Base-by-base conservation (phyloP, 2,888 invertebrate species). In the Calephelis perditalis region DNA sequence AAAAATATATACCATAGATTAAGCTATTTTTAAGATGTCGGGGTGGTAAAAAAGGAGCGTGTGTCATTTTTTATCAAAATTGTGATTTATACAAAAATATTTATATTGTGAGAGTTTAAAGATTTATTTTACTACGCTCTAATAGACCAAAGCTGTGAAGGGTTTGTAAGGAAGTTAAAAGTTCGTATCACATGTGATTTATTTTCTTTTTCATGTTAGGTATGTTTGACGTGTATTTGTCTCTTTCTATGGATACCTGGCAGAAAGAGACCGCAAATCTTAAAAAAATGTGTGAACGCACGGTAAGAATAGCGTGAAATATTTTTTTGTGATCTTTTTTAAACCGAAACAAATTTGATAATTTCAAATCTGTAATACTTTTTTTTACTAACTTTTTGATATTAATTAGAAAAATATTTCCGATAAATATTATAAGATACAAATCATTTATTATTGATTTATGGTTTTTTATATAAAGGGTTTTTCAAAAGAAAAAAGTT, bases 71-170 rank as follows among this genome's bases (percentile, higher is more conserved):
- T 52, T 52, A 52, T 52, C 68, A 62, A 70, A 70, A 67, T 70
- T 73, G 69, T 72, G 65, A 71, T 68, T 63, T 65, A 57, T 55
- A 57, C 60, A 63, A 65, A 62, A 62, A 71, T 70, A 70, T 71
- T 71, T 70, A 68, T 69, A 68, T 63, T 63, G 63, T 57, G 63
- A 68, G 65, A 71, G 70, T 68, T 70, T 65, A 71, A 73, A 67
- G 65, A 65, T 69, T 74, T 75, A 74, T 76, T 76, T 71, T 73
- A 73, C 75, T 78, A 76, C 84, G 84, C 82, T 81, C 86, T 82
- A 76, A 77, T 74, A 87, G 86, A 89, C 89, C 89, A 89, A 89
- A 89, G 89, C 86, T 88, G 89, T 86, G 86, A 86, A 78, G 78
- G 77, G 74, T 76, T 82, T 55, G 81, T 82, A 82, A 82, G 81